These are phyloP conservation scores for Diphyllodes magnificus DNA, from an alignment of 2,113 vertebrate genomes.

Conservation along the genomic window DNA sequence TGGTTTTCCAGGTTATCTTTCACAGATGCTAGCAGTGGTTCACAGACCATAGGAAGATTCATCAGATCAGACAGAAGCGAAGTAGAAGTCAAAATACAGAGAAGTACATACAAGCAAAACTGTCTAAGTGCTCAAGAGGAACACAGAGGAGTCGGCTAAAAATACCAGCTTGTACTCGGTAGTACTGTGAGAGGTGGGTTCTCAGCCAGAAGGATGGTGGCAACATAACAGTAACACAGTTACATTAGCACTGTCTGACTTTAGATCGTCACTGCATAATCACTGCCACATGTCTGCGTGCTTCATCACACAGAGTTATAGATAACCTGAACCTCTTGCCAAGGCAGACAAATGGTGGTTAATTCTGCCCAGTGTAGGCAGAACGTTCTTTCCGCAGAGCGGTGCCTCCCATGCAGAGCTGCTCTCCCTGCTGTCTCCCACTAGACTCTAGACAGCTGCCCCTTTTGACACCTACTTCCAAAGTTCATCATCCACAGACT, in stretches of 20 bases:
- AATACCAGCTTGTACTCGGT: conserved; percentile 27
- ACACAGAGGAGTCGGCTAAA: conserved; percentile 9
- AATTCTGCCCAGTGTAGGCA: neutral
- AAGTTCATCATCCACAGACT: neutral
- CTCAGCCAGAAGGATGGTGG: conserved; percentile 36
- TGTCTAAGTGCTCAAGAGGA: neutral
- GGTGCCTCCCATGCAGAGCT: neutral
- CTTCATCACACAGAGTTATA: conserved; percentile 6
- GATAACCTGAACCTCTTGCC: conserved; percentile 9
- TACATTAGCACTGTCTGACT: conserved; percentile 32
- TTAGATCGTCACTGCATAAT: conserved; percentile 33
- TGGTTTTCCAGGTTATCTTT: neutral
- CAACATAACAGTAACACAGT: conserved; percentile 36
- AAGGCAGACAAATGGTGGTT: neutral
- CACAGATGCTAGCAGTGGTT: neutral
- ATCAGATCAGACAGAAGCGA: neutral
- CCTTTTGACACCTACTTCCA: conserved; percentile 12
- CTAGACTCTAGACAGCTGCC: neutral
- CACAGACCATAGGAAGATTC: neutral
- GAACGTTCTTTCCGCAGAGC: neutral
- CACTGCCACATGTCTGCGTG: neutral
- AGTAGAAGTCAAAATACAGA: neutral
- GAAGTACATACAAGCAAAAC: neutral
- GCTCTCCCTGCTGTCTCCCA: conserved; percentile 25
- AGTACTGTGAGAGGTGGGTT: conserved; percentile 29